phyloP scores from a whole-genome alignment of 1,140 invertebrate species.

The Listronotus oregonensis region DNA sequence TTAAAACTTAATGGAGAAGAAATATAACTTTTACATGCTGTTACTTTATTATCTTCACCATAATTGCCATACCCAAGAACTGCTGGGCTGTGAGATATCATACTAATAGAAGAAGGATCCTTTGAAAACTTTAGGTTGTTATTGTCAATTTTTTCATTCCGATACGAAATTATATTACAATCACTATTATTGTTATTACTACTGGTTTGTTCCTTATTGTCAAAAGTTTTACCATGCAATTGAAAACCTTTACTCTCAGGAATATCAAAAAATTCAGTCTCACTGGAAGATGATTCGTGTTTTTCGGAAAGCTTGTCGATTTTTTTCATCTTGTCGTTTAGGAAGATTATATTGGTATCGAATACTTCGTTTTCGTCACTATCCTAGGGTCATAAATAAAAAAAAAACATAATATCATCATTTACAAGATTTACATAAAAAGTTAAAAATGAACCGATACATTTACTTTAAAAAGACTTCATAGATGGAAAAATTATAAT shows the following conservation, averaged over 20 bases:
- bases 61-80: conserved; percentile 15
- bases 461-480: too few species aligned
- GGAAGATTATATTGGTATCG: conserved; percentile 46
- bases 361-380: conserved; percentile 48
- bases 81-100: not conserved
- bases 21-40: conserved; percentile 22
- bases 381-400: conserved; percentile 34
- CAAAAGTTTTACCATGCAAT: conserved; percentile 31
- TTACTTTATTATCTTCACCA: conserved; percentile 27
- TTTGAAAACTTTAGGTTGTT: not conserved
- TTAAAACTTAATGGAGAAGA: conserved; percentile 19
- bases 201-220: not conserved
- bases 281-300: conserved; percentile 44
- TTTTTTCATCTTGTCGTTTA: conserved; percentile 40
- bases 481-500: too few species aligned
- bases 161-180: conserved; percentile 3
- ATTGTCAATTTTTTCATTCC: conserved; percentile 1
- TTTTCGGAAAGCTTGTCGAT: conserved; percentile 30
- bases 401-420: not conserved
- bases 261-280: conserved; percentile 51
- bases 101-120: not conserved
- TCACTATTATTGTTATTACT: not conserved
- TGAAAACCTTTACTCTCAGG: conserved; percentile 26
- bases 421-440: too few species aligned
- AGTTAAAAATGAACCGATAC: too few species aligned